Conservation (phyloP, 2,797 vertebrate genomes). For the Potorous gilbertii region DNA sequence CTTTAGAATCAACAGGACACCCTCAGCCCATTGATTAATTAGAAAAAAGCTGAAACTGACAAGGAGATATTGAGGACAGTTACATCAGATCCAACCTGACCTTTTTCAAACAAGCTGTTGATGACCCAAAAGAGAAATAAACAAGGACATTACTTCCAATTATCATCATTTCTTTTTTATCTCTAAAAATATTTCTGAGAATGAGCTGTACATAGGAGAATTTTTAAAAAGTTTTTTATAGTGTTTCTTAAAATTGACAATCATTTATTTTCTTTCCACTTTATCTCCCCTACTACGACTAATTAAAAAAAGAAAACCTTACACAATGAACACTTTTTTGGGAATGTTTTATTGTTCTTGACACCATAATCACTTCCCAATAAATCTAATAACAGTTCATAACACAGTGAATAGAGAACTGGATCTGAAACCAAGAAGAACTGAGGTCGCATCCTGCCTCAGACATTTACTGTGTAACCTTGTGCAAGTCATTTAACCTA, state of each 20-base stretch:
- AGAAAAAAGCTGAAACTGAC: not conserved
- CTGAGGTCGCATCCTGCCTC: not conserved
- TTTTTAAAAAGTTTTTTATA: not conserved
- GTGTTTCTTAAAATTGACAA: not conserved
- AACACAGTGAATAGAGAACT: not conserved
- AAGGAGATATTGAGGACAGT: not conserved
- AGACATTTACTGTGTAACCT: not conserved
- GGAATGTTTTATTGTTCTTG: not conserved
- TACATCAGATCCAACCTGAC: not conserved
- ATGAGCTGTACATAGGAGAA: not conserved
- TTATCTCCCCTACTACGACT: not conserved
- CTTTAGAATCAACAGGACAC: too few species aligned
- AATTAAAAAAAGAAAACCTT: not conserved
- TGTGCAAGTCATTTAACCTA: not conserved
- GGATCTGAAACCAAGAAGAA: not conserved
- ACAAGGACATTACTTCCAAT: not conserved
- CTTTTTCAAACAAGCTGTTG: not conserved
- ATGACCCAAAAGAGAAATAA: not conserved
- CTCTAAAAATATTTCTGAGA: not conserved
- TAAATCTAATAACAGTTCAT: not conserved
- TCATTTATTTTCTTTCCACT: not conserved
- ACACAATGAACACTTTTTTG: not conserved
- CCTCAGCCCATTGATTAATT: not conserved
- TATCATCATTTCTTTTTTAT: not conserved
- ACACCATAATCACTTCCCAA: not conserved